These are phyloP conservation scores for Pyralis farinalis DNA, from an alignment of 2,888 invertebrate genomes.

Conservation along the genomic window DNA sequence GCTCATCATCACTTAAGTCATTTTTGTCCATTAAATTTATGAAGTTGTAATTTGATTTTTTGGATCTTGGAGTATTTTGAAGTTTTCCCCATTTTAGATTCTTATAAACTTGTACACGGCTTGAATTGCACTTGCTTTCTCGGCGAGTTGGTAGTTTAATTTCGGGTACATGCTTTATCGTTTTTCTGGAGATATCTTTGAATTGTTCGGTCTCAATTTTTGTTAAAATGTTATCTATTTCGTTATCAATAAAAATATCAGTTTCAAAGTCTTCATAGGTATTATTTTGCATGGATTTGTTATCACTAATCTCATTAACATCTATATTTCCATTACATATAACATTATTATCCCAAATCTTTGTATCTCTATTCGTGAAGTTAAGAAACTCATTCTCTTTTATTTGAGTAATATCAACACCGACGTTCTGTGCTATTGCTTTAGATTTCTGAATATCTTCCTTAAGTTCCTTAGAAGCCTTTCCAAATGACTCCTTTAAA, in stretches of 20 bases:
- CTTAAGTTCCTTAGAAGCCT: conserved; percentile 38
- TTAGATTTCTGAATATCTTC: conserved; percentile 27
- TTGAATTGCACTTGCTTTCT: too few relatives aligned
- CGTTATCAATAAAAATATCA: too few relatives aligned
- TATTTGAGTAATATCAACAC: conserved; percentile 22
- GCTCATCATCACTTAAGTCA: conserved; percentile 33
- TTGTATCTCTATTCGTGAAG: too few relatives aligned
- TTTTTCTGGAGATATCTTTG: conserved; percentile 12
- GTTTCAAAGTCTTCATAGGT: conserved; percentile 22
- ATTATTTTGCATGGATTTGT: neutral
- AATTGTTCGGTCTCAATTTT: conserved; percentile 61
- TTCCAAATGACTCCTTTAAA: conserved; percentile 49
- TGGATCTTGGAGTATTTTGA: neutral
- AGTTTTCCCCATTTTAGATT: neutral
- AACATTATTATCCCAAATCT: too few relatives aligned
- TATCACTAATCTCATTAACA: neutral
- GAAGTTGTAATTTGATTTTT: conserved; percentile 48
- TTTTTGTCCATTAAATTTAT: conserved; percentile 50
- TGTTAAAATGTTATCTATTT: conserved; percentile 46
- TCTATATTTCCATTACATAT: too few relatives aligned
- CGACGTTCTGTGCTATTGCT: conserved; percentile 25
- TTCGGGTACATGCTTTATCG: neutral
- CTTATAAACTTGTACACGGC: too few relatives aligned
- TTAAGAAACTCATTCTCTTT: too few relatives aligned
- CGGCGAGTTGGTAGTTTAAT: neutral